Base-by-base conservation (phyloP, 2,888 invertebrate species). In the Brachypalpus laphriformis region DNA sequence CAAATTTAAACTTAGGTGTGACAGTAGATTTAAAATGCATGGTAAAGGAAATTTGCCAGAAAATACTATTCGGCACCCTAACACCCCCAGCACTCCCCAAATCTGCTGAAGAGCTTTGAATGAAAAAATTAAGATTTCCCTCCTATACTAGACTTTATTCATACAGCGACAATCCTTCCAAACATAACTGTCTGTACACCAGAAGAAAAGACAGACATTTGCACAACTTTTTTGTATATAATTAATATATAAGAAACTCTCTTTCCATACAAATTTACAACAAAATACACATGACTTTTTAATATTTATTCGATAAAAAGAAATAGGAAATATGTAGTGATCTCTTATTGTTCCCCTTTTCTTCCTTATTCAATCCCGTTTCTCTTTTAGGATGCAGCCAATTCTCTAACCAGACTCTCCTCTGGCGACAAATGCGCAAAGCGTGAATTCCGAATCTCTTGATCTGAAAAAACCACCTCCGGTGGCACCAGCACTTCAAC, bases 401-500 rank as follows among this genome's bases (percentile, higher is more conserved):
- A 71, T 28, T 85, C 80, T 34, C 51, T 66, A 6, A 85, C 54
- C 11, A 80, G 8, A 47, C 68, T 63, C 14, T 85, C 81, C 5
- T 66, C 75, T 6, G 59, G 59, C 7, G 85, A 81, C 2, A 85
- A 9, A 65, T 81, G 34, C 8, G 66, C 47, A 56, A 81, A 85
- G 2, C 85, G 42, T 14, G 81, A 85, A 47, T 9, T 51, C 22
- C 34, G 85, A 51, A 85, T 80, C 57, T 85, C 83, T 1, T 80
- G 65, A 22, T 81, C 85, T 25, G 71, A 51, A 22, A 85, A 91
- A 6, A 91, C 89, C 5, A 90, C 89, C 72, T 92, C 92, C 28
- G 90, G 88, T 31, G 91, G 89, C 71, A 90, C 82, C 70, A 90
- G 87, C 2, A 90, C 88, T 77, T 91, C 91, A 25, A 89, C 86